A percentile compares a stretch with the other conserved stretches of the same genome.
These are phyloP conservation scores for Apostichopus japonicus DNA, from an alignment of 35 echinoderm and acorn worm species.

Conservation along the genomic window DNA sequence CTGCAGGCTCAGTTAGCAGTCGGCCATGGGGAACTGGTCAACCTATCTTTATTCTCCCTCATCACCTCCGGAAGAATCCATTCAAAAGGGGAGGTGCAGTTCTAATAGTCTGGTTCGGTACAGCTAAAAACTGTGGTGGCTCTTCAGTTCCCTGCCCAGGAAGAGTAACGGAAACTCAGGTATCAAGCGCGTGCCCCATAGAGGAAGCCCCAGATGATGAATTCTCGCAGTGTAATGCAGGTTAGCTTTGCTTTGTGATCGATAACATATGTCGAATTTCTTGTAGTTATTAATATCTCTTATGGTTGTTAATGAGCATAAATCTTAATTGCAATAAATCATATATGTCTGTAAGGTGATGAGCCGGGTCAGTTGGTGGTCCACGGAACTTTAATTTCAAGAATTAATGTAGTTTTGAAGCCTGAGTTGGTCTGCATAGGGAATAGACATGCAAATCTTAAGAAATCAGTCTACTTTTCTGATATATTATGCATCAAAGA, in stretches of 20 bases:
- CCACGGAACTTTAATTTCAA: too few species aligned
- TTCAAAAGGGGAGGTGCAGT: neutral
- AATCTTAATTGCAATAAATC: too few species aligned
- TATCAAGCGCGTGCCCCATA: neutral
- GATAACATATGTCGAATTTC: too few species aligned
- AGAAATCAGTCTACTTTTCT: too few species aligned
- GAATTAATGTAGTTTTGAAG: too few species aligned
- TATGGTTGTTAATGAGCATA: too few species aligned
- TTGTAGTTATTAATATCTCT: too few species aligned
- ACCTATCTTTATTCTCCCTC: neutral
- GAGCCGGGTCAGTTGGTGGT: too few species aligned
- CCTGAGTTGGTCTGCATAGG: too few species aligned
- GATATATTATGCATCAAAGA: too few species aligned
- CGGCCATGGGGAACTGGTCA: conserved; percentile 1
- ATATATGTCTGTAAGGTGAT: too few species aligned
- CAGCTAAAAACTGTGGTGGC: neutral
- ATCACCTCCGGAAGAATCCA: neutral
- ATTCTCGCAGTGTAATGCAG: neutral
- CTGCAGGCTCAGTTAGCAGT: neutral
- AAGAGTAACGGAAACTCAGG: neutral
- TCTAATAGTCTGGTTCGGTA: neutral
- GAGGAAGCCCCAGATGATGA: neutral
- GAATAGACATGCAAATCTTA: too few species aligned
- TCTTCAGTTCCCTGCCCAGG: neutral
- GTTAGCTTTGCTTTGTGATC: neutral